A percentile compares a stretch with the other conserved stretches of the same genome.
Conservation (phyloP, 2,888 invertebrate genomes). For the Rhagonycha lutea region DNA sequence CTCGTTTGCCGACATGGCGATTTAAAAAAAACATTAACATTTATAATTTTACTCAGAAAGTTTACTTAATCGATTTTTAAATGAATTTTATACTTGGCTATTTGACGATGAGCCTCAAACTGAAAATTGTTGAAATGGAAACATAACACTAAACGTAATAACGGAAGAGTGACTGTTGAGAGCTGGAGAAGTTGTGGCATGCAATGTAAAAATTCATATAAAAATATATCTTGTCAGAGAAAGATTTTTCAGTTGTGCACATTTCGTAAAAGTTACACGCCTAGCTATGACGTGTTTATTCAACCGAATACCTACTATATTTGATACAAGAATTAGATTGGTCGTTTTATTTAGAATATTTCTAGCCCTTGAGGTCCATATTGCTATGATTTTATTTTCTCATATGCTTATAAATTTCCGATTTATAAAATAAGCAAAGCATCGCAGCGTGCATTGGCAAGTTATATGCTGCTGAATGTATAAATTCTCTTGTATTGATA, state of each 20-base stretch:
- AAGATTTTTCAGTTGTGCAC: slow-evolving; percentile 7
- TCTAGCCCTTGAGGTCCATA: slow-evolving; percentile 34
- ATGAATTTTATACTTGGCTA: not conserved
- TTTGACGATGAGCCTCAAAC: not conserved
- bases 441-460: not conserved
- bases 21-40: not conserved
- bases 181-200: slow-evolving; percentile 8
- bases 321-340: slow-evolving; percentile 16
- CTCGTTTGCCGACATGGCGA: not conserved
- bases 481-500: not conserved
- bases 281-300: slow-evolving; percentile 20
- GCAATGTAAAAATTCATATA: slow-evolving; percentile 21
- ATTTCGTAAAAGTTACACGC: slow-evolving; percentile 16
- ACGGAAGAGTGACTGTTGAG: not conserved
- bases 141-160: not conserved
- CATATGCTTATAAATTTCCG: slow-evolving; percentile 36
- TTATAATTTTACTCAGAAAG: not conserved
- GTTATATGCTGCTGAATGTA: not conserved
- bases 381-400: slow-evolving; percentile 39
- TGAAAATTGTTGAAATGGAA: not conserved
- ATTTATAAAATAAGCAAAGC: slow-evolving; percentile 14
- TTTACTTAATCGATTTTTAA: not conserved
- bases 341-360: slow-evolving; percentile 31
- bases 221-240: slow-evolving; percentile 17
- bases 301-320: slow-evolving; percentile 15